phyloP scores from a whole-genome alignment of 2,797 vertebrate genomes.

The Cercopithecus diana region DNA sequence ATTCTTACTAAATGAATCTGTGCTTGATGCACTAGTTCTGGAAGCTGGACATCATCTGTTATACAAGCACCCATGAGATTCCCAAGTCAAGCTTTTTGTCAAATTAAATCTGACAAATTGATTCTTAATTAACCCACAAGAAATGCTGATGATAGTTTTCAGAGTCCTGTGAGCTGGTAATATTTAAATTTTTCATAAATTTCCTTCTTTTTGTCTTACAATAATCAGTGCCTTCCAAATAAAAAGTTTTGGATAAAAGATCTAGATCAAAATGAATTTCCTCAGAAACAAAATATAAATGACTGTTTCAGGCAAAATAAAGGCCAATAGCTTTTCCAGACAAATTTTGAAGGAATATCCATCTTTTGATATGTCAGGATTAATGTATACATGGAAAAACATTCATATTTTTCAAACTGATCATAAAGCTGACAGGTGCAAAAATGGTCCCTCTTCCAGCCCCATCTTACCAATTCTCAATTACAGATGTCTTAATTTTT shows the following conservation, averaged over 20 bases:
- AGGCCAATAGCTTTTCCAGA: slow-evolving; percentile 36
- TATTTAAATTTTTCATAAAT: slow-evolving; percentile 66
- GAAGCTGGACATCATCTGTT: slow-evolving; percentile 55
- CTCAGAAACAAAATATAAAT: slow-evolving; percentile 66
- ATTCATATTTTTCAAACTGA: slow-evolving; percentile 55
- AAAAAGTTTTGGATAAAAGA: slow-evolving; percentile 67
- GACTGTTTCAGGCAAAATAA: slow-evolving; percentile 72
- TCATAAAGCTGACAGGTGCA: neutral
- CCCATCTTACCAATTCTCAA: neutral
- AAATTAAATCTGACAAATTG: slow-evolving; percentile 72
- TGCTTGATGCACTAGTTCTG: slow-evolving; percentile 43
- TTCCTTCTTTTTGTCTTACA: slow-evolving; percentile 67
- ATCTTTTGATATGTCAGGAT: slow-evolving; percentile 58
- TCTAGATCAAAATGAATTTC: slow-evolving; percentile 65
- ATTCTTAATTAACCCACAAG: slow-evolving; percentile 76
- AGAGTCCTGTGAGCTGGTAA: slow-evolving; percentile 57
- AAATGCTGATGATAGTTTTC: slow-evolving; percentile 68
- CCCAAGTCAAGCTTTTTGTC: slow-evolving; percentile 64
- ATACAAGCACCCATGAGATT: slow-evolving; percentile 53
- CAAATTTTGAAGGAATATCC: slow-evolving; percentile 68
- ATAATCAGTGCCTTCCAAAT: slow-evolving; percentile 59
- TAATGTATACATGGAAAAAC: slow-evolving; percentile 68
- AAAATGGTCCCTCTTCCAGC: neutral
- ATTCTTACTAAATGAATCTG: slow-evolving; percentile 56
- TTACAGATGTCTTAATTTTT: neutral